Evolutionary conservation across 2,113 vertebrate genomes (phyloP).

Genomic region (Trochalopteron elliotii): DNA sequence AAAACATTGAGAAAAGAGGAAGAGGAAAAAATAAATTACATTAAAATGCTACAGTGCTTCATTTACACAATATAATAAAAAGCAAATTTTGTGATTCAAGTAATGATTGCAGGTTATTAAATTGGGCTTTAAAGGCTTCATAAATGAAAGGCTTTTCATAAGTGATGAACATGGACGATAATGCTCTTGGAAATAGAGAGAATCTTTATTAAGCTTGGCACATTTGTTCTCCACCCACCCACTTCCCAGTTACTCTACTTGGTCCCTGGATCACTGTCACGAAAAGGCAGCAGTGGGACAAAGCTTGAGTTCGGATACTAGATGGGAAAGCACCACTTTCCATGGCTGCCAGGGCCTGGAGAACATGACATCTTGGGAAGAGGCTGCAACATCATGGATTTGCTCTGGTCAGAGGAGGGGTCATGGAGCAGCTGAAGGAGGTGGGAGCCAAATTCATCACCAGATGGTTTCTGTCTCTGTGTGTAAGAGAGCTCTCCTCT

Average conservation of each 20-base stretch:
- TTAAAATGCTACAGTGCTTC: slow-evolving; percentile 31
- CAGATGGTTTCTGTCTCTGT: neutral
- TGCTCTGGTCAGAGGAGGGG: neutral
- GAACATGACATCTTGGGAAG: neutral
- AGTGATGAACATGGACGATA: slow-evolving; percentile 41
- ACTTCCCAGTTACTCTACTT: neutral
- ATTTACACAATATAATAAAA: slow-evolving; percentile 50
- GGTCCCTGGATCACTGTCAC: neutral
- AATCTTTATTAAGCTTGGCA: slow-evolving; percentile 36
- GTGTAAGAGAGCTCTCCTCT: neutral
- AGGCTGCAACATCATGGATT: neutral
- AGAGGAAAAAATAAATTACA: slow-evolving; percentile 18
- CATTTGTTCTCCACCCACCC: neutral
- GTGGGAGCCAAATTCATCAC: neutral
- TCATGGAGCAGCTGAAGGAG: neutral
- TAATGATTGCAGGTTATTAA: slow-evolving; percentile 60
- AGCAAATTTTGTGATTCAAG: slow-evolving; percentile 48
- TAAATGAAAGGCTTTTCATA: slow-evolving; percentile 62
- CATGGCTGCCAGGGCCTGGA: neutral
- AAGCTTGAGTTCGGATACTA: neutral
- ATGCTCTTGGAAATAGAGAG: slow-evolving; percentile 6
- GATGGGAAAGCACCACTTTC: neutral
- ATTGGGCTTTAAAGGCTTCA: slow-evolving; percentile 42
- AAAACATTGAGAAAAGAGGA: slow-evolving; percentile 13
- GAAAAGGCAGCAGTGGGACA: neutral